phyloP scores from a whole-genome alignment of 1,140 invertebrate genomes.

The Drosophila cardini region DNA sequence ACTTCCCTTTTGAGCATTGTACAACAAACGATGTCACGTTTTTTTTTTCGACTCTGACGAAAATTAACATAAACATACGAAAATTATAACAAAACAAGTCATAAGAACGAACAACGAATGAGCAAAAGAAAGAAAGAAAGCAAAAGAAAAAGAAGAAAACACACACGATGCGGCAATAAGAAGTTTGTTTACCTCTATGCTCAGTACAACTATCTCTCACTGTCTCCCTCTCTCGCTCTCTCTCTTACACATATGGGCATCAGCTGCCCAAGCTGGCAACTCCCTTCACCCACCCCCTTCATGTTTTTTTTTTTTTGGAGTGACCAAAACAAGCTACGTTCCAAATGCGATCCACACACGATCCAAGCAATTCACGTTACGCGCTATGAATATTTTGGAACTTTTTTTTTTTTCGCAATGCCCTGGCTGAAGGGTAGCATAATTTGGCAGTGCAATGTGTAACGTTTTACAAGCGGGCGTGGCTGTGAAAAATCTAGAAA shows the following conservation, averaged over 20 bases:
- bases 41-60: constrained; percentile 15
- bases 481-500: no score
- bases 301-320: background rate
- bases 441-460: no score
- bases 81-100: constrained; percentile 59
- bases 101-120: constrained; percentile 34
- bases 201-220: no score
- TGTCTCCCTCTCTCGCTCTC: background rate
- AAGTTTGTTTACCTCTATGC: constrained; percentile 55
- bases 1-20: no score
- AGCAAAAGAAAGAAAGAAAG: background rate
- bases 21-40: constrained; percentile 46
- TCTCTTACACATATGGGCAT: constrained; percentile 20
- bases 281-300: constrained; percentile 11
- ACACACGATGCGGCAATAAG: constrained; percentile 47
- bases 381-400: constrained; percentile 16
- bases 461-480: no score
- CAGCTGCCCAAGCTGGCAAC: constrained; percentile 29
- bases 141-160: background rate
- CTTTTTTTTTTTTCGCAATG: background rate
- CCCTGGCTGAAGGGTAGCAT: no score
- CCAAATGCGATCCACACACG: constrained; percentile 22
- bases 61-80: constrained; percentile 62
- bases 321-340: constrained; percentile 18
- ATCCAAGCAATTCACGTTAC: constrained; percentile 18